Percentiles rank a stretch among this genome's conserved stretches.
Evolutionary conservation across 2,888 invertebrate genomes (phyloP).

Genomic region (Ctena decussata): DNA sequence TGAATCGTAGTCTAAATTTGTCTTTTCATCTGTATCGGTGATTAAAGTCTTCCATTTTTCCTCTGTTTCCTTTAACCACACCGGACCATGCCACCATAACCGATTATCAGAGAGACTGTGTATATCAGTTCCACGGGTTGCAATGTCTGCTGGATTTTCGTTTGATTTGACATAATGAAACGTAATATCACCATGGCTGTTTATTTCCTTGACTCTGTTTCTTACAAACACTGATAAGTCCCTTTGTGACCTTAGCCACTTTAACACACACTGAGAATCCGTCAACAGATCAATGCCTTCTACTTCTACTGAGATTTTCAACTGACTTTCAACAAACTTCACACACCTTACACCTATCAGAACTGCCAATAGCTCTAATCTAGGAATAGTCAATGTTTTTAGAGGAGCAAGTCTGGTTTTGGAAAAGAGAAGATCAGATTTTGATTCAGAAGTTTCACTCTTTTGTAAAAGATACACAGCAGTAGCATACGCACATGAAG

Average conservation of each 20-base stretch:
- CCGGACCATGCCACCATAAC: neutral
- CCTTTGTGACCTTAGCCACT: neutral
- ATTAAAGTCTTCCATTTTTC: neutral
- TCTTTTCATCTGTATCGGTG: neutral
- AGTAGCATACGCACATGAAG: neutral
- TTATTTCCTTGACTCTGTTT: neutral
- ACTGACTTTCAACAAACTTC: neutral
- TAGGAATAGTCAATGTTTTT: neutral
- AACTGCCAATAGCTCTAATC: conserved; percentile 3
- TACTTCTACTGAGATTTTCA: neutral
- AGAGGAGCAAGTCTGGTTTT: conserved; percentile 11
- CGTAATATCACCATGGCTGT: neutral
- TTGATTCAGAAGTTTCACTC: neutral
- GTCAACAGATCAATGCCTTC: neutral
- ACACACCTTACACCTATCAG: neutral
- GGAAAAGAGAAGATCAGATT: conserved; percentile 2
- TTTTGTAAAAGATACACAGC: too few relatives aligned
- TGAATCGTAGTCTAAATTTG: neutral
- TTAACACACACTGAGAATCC: conserved; percentile 1
- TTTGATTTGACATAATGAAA: neutral
- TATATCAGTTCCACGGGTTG: neutral
- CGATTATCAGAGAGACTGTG: neutral
- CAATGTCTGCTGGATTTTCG: neutral
- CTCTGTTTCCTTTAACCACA: neutral
- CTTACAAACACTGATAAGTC: neutral